These are phyloP conservation scores for Caenorhabditis sulstoni DNA, from an alignment of 2,888 invertebrate species.

Conservation along the genomic window DNA sequence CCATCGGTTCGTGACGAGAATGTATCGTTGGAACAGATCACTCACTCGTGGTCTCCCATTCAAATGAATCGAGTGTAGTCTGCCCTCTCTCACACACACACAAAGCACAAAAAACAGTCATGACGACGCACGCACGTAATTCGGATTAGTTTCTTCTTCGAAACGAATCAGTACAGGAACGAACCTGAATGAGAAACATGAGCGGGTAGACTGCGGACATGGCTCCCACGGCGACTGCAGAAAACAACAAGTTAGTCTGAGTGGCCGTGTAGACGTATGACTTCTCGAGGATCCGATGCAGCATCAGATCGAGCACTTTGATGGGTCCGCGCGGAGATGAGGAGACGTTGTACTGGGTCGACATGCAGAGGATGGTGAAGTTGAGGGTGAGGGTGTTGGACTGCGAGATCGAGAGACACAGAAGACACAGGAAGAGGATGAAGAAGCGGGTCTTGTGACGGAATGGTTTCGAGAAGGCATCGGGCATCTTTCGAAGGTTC, in stretches of 20 bases:
- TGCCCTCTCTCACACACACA: neutral
- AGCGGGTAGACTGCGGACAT: conserved; percentile 66
- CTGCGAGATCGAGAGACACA: conserved; percentile 64
- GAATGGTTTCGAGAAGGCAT: conserved; percentile 62
- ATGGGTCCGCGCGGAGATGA: conserved; percentile 18
- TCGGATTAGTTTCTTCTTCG: neutral
- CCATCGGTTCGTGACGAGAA: neutral
- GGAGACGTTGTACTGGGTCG: neutral
- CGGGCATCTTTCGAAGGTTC: conserved; percentile 30
- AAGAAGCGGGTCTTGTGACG: conserved; percentile 81
- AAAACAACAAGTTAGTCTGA: conserved; percentile 63
- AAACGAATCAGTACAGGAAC: neutral
- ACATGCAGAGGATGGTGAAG: conserved; percentile 69
- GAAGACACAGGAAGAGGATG: conserved; percentile 60
- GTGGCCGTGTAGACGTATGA: conserved; percentile 49
- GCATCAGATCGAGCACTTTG: conserved; percentile 39
- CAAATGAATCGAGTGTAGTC: neutral
- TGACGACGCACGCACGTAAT: neutral
- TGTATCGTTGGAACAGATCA: too few species aligned
- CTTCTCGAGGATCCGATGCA: conserved; percentile 45
- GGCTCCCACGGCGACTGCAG: conserved; percentile 65
- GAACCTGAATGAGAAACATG: conserved; percentile 59
- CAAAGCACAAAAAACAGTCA: neutral
- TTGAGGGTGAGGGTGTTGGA: conserved; percentile 64
- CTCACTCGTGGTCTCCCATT: too few species aligned